Evolutionary conservation across 2,888 invertebrate species (phyloP).

Genomic region (Apodemia hepburni): DNA sequence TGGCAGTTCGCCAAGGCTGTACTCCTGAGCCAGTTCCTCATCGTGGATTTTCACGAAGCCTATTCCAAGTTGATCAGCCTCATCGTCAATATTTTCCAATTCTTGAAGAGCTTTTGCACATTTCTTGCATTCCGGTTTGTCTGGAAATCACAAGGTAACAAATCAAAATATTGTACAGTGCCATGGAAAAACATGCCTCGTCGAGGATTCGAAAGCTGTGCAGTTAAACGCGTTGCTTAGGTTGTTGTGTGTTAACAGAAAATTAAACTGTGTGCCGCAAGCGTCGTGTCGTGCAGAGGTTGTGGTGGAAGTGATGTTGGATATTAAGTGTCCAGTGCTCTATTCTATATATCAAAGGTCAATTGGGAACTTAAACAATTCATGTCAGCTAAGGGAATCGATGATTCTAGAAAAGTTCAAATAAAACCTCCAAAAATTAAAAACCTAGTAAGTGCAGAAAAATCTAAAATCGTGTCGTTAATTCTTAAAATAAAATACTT

Average conservation of each 20-base stretch:
- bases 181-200: conserved; percentile 46
- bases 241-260: conserved; percentile 52
- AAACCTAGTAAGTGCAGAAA: conserved; percentile 10
- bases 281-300: conserved; percentile 40
- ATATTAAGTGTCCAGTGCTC: conserved; percentile 26
- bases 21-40: conserved; percentile 94
- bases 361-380: neutral
- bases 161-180: conserved; percentile 1
- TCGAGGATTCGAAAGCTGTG: conserved; percentile 59
- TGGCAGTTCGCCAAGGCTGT: conserved; percentile 93
- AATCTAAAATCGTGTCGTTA: conserved; percentile 2
- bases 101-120: conserved; percentile 94
- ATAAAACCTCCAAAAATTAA: neutral
- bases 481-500: neutral
- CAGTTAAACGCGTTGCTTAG: conserved; percentile 62
- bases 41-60: conserved; percentile 97
- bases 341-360: conserved; percentile 19
- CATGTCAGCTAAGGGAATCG: conserved; percentile 11
- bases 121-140: conserved; percentile 95
- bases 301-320: conserved; percentile 31
- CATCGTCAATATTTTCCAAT: conserved; percentile 96
- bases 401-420: conserved; percentile 3
- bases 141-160: conserved; percentile 69
- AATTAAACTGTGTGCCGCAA: conserved; percentile 51
- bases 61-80: conserved; percentile 95